A percentile compares a stretch with the other conserved stretches of the same genome.
These are phyloP conservation scores for Odocoileus hemionus DNA, from an alignment of 2,113 vertebrate genomes.

Conservation along the genomic window DNA sequence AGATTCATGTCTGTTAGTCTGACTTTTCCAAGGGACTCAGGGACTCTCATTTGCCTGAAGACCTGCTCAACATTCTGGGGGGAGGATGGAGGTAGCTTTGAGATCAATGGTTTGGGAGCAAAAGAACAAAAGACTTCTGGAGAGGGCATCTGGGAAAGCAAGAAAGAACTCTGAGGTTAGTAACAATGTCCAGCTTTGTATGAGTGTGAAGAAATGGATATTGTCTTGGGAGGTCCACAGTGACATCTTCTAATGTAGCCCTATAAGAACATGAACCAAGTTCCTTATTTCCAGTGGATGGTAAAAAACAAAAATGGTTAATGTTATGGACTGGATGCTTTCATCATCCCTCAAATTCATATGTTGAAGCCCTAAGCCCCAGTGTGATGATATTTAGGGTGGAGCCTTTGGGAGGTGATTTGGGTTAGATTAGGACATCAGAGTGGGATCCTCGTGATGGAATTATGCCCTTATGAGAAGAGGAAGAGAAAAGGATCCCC, in stretches of 20 bases:
- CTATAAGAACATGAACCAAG: background rate
- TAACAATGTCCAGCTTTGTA: background rate
- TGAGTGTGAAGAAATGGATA: background rate
- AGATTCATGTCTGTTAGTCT: background rate
- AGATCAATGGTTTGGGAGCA: background rate
- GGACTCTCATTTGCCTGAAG: background rate
- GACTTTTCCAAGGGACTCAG: background rate
- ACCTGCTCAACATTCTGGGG: background rate
- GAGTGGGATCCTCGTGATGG: background rate
- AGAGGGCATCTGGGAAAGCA: background rate
- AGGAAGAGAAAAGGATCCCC: background rate
- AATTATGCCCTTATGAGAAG: background rate
- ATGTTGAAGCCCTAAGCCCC: background rate
- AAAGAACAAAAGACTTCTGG: background rate
- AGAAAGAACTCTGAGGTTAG: background rate
- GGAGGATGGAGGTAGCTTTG: background rate
- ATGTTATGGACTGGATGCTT: background rate
- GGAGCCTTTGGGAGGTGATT: background rate
- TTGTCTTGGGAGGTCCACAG: rapidly evolving
- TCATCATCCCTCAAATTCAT: background rate
- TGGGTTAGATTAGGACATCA: background rate
- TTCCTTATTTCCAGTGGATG: background rate
- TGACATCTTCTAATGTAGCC: background rate
- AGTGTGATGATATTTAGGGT: background rate
- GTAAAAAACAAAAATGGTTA: background rate